Base-by-base conservation (phyloP, 2,888 invertebrate species). In the Himalopsyche kuldschensis region DNA sequence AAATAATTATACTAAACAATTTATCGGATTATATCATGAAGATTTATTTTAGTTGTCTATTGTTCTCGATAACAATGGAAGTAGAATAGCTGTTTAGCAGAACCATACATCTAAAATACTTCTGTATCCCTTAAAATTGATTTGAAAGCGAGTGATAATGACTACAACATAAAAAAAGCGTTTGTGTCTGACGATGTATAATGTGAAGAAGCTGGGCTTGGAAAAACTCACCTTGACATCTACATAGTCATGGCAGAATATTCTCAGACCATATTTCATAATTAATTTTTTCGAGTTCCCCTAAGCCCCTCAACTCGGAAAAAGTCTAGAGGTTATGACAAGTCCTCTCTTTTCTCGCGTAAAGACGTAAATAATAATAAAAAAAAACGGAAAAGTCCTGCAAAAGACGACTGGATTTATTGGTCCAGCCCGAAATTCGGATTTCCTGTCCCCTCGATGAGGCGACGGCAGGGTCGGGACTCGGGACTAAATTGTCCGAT, bases 401-500 rank as follows among this genome's bases (percentile, higher is more conserved):
- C 55, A 24, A 55, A 55, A 55, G 55, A 24, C 55, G 55, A 55
- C 55, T 55, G 32, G 75, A 30, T 32, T 75, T 75, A 32, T 31
- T 32, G 75, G 75, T 27, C 75, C 31, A n/a, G 31, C 31, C 75
- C 75, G 30, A 32, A 75, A 75, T 75, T 75, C 32, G 75, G 75
- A 75, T 75, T 75, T 75, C 27, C 75, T 75, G 27, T 75, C 75
- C 27, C 55, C 55, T 55, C 75, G 76, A 79, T 82, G 82, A 82
- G 79, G 55, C 79, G 81, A 41, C 76, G 46, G 48, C 81, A 27
- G 31, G 20, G 69, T 79, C 27, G 55, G 35, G 83, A 76, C 79
- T 79, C 27, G 55, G 35, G 83, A 76, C 79, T 83, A 79, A 83
- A 83, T 83, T 69, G 79, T 41, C 79, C 83, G 83, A 75, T 76